Percentiles rank a stretch among this genome's conserved stretches.
phyloP scores from a whole-genome alignment of 2,113 vertebrate species.

The Symphodus melops region DNA sequence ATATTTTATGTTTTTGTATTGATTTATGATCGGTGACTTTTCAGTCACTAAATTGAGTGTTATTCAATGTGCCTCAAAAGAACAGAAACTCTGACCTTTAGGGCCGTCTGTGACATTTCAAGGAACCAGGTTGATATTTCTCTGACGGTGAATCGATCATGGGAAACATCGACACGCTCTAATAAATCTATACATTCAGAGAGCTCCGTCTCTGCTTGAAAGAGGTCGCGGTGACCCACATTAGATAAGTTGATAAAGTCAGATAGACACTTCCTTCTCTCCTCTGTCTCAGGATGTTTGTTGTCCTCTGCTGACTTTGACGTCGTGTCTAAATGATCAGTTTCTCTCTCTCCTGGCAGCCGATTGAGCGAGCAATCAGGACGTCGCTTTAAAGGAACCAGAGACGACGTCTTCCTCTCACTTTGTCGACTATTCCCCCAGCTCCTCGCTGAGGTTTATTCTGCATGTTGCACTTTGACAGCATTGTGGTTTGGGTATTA shows the following conservation, averaged over 20 bases:
- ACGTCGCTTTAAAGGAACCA: slow-evolving; percentile 26
- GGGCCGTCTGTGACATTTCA: neutral
- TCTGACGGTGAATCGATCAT: neutral
- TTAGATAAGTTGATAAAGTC: neutral
- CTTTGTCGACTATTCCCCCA: slow-evolving; percentile 19
- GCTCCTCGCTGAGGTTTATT: slow-evolving; percentile 20
- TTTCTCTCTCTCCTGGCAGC: neutral
- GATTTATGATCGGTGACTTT: too few relatives aligned
- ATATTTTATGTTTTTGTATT: too few relatives aligned
- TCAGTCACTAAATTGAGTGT: too few relatives aligned
- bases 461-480: slow-evolving; percentile 49
- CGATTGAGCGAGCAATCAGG: slow-evolving; percentile 8
- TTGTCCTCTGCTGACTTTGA: slow-evolving; percentile 11
- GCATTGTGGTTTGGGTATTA: slow-evolving; percentile 59
- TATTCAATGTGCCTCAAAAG: neutral
- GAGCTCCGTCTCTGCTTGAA: neutral
- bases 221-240: neutral
- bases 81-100: neutral
- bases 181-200: neutral
- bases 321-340: neutral
- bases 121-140: neutral
- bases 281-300: too few relatives aligned
- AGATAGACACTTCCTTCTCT: neutral
- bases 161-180: neutral
- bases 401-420: neutral